Evolutionary conservation across 2,113 vertebrate species (phyloP), one percentile per base, ranked within the genome.

Genomic region (Symphodus melops): DNA sequence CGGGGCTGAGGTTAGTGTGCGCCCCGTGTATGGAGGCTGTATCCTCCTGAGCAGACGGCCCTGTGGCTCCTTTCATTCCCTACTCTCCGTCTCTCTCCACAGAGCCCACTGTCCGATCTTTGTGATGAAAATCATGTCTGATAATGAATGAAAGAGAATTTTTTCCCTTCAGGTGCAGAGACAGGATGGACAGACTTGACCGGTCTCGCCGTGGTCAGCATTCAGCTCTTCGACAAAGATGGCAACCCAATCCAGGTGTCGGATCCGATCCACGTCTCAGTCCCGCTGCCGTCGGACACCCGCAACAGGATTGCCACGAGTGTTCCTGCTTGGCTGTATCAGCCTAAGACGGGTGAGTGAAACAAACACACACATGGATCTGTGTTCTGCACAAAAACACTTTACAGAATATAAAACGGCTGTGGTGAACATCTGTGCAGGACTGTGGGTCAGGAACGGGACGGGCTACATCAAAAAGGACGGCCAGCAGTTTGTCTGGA

Each of bases 381-480:
- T 25, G 21, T 13, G 10, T 49, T 48, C 42, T 12, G 3, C 5
- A 9, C 9, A 33, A 28, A 23, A n/a, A 25, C 41, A 4, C 21
- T 28, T 7, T 16, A 17, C 1, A 56, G 8, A 7, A 21, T 5
- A 6, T 41, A 3, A 33, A 19, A 8, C 16, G 21, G 37, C 51
- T 28, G 36, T 14, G 20, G 20, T 4, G 19, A n/a, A 21, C 3
- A 1, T 69, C 33, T 66, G 4, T 88, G 1, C 88, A 98, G 97
- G 97, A 3, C 78, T 97, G 58, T 98, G 97, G 97, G 88, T 96
- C 1, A 93, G 95, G 36, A 97, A 95, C 4, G 96, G 96, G 42
- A 96, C 95, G 0, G 97, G 97, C 2, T 94, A 97, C 88, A 96
- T 98, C 67, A 93, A 95, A 56, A 96, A 94, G 81, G 97, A 97